Evolutionary conservation across 2,113 vertebrate species (phyloP).

Genomic region (Myotis davidii): DNA sequence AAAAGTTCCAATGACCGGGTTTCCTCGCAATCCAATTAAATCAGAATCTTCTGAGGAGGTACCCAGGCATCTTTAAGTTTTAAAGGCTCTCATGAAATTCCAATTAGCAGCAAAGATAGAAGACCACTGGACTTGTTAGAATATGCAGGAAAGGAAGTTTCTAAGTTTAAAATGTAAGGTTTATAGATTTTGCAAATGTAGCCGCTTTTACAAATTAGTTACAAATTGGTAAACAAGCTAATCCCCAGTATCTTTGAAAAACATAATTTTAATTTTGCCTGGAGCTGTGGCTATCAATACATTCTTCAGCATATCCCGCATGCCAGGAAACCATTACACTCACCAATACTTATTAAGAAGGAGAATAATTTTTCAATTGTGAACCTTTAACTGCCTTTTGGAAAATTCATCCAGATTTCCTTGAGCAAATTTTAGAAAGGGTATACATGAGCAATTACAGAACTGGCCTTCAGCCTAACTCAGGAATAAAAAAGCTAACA

Average conservation of each 20-base stretch:
- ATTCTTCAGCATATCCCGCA: neutral
- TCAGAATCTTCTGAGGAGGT: neutral
- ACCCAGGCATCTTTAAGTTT: neutral
- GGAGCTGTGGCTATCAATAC: neutral
- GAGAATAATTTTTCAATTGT: slow-evolving; percentile 27
- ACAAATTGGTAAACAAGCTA: slow-evolving; percentile 58
- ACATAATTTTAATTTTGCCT: slow-evolving; percentile 54
- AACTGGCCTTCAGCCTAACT: slow-evolving; percentile 59
- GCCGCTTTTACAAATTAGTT: slow-evolving; percentile 45
- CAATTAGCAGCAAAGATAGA: neutral
- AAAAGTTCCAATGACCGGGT: neutral
- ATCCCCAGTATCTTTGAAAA: slow-evolving; percentile 62
- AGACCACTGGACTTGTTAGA: neutral
- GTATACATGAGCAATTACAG: slow-evolving; percentile 58
- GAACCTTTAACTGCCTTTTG: slow-evolving; percentile 41
- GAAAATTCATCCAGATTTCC: slow-evolving; percentile 60
- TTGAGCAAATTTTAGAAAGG: slow-evolving; percentile 57
- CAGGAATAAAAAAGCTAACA: neutral
- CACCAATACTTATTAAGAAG: neutral
- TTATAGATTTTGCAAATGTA: slow-evolving; percentile 38
- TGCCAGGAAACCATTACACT: neutral
- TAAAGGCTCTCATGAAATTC: slow-evolving; percentile 12
- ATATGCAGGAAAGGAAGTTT: neutral
- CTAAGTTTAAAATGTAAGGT: slow-evolving; percentile 14
- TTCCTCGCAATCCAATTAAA: slow-evolving; percentile 33